Evolutionary conservation across 2,888 invertebrate species (phyloP).

Genomic region (Melinopterus prodromus): DNA sequence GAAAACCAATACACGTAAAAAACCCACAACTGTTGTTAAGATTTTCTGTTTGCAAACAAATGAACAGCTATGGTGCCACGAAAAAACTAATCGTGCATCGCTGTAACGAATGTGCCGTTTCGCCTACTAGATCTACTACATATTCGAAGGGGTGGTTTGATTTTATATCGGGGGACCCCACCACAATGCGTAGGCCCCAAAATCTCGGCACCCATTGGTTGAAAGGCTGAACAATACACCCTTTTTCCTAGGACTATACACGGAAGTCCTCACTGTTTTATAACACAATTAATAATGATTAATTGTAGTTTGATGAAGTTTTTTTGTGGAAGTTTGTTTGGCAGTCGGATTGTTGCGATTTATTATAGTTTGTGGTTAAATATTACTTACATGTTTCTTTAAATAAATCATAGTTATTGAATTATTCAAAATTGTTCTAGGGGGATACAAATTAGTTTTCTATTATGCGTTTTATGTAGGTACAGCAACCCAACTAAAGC

Average conservation of each 20-base stretch:
- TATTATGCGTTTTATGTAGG: too few relatives aligned
- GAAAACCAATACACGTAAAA: not conserved
- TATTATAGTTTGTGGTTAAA: too few relatives aligned
- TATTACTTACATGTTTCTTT: too few relatives aligned
- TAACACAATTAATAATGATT: conserved; percentile 6
- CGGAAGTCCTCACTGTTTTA: conserved; percentile 11
- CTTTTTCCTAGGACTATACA: conserved; percentile 9
- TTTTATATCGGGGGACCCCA: conserved; percentile 54
- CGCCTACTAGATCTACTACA: conserved; percentile 51
- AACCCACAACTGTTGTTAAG: conserved; percentile 25
- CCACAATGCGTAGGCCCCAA: conserved; percentile 39
- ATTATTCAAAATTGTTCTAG: too few relatives aligned
- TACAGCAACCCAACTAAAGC: too few relatives aligned
- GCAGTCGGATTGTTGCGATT: not conserved
- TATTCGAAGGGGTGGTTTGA: conserved; percentile 51
- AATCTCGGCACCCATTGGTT: conserved; percentile 30
- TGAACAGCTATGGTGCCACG: conserved; percentile 22
- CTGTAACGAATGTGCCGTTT: conserved; percentile 40
- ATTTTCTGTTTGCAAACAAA: not conserved
- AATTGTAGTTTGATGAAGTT: conserved; percentile 23
- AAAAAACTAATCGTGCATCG: conserved; percentile 33
- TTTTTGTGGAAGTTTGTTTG: conserved; percentile 14
- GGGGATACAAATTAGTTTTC: too few relatives aligned
- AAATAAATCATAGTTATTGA: too few relatives aligned
- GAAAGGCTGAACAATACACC: conserved; percentile 12